Conservation (phyloP, 2,113 vertebrate genomes). For the Pimephales promelas region DNA sequence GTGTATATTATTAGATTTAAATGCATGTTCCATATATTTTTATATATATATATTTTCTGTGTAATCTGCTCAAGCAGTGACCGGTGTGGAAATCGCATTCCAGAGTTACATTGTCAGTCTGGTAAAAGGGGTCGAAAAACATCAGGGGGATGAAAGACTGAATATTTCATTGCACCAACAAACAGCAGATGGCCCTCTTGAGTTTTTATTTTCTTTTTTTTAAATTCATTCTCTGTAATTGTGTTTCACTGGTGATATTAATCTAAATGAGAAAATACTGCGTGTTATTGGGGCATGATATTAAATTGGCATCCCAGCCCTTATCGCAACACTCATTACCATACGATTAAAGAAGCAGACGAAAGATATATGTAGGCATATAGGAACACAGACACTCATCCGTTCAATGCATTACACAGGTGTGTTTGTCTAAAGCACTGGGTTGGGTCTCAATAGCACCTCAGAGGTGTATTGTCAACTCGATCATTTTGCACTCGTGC, state of each 20-base stretch:
- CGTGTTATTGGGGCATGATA: constrained; percentile 40
- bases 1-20: not conserved
- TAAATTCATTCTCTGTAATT: constrained; percentile 66
- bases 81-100: not conserved
- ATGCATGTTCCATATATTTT: not conserved
- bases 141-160: constrained; percentile 23
- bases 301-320: constrained; percentile 39
- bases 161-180: constrained; percentile 82
- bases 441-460: not conserved
- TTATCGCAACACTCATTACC: constrained; percentile 34
- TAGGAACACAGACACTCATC: not conserved
- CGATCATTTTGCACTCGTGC: not conserved
- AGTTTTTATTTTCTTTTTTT: constrained; percentile 79
- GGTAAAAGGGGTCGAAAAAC: constrained; percentile 17
- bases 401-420: not conserved
- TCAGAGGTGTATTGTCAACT: not conserved
- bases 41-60: not conserved
- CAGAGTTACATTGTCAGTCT: not conserved
- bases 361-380: not conserved
- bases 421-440: not conserved
- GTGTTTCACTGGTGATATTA: constrained; percentile 48
- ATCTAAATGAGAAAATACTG: constrained; percentile 55
- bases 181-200: constrained; percentile 99
- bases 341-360: constrained; percentile 31
- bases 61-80: not conserved